Conservation (phyloP, 2,113 vertebrate genomes). For the Ciconia maguari region DNA sequence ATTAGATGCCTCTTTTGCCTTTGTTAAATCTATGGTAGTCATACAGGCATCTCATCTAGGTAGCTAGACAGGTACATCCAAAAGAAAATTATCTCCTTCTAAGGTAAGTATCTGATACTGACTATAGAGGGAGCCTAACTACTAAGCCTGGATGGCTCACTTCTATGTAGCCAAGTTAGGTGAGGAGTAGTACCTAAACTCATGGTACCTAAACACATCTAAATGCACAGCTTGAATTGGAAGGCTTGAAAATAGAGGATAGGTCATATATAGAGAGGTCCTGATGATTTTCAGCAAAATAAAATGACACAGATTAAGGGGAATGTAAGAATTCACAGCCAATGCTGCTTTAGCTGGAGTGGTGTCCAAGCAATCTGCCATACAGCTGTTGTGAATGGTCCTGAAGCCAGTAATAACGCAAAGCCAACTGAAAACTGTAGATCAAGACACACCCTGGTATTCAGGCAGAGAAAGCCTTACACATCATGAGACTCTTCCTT, state of each 20-base stretch:
- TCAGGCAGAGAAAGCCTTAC: neutral
- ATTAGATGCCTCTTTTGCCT: neutral
- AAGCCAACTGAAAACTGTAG: neutral
- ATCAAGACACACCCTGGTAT: neutral
- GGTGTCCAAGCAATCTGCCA: neutral
- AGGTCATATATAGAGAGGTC: neutral
- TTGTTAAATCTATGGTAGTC: neutral
- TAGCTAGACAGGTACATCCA: neutral
- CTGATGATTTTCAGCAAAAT: neutral
- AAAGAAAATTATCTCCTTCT: neutral
- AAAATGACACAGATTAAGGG: neutral
- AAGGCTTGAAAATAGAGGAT: neutral
- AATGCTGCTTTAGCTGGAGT: neutral
- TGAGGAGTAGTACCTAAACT: neutral
- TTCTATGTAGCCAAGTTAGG: neutral
- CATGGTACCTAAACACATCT: neutral
- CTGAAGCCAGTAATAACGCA: neutral
- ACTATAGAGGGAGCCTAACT: slow-evolving; percentile 45
- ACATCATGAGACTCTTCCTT: neutral
- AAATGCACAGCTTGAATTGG: neutral
- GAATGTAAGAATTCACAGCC: neutral
- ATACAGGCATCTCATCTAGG: neutral
- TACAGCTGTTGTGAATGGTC: neutral
- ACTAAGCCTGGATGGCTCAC: neutral
- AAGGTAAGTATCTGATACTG: neutral